Evolutionary conservation across 2,888 invertebrate species (phyloP).

Genomic region (Adineta ricciae): DNA sequence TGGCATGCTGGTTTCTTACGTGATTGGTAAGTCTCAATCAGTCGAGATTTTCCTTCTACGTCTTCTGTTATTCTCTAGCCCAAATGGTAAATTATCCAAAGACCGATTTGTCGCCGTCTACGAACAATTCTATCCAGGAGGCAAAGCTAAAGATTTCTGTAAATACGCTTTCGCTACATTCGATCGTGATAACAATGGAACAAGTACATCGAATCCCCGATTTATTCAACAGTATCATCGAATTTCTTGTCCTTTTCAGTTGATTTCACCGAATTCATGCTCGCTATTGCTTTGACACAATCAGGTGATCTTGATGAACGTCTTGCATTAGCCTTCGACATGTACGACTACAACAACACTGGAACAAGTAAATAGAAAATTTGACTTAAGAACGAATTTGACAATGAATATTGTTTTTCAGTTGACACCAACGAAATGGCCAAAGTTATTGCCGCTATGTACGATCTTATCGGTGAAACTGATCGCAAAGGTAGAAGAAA

Average conservation of each 20-base stretch:
- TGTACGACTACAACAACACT: constrained; percentile 2
- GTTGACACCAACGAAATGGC: constrained; percentile 15
- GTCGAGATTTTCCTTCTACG: not conserved
- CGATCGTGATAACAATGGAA: constrained; percentile 18
- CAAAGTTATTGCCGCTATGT: constrained; percentile 18
- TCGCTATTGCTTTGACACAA: constrained; percentile 17
- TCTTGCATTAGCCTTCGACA: constrained; percentile 9
- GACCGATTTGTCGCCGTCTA: not conserved
- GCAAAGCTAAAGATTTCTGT: constrained; percentile 17
- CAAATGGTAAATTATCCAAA: not conserved
- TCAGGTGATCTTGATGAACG: constrained; percentile 19
- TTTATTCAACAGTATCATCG: too few relatives aligned
- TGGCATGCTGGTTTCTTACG: constrained; percentile 13
- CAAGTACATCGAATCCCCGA: not conserved
- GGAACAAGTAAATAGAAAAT: not conserved
- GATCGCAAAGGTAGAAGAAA: not conserved
- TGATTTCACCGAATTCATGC: constrained; percentile 20
- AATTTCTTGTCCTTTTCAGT: not conserved
- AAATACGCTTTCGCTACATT: constrained; percentile 18
- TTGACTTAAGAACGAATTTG: not conserved
- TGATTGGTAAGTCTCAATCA: not conserved
- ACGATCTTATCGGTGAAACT: constrained; percentile 12
- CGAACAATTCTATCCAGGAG: constrained; percentile 20
- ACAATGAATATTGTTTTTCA: not conserved
- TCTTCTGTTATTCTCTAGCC: not conserved